phyloP scores from a whole-genome alignment of 2,113 vertebrate genomes.

The Pituophis catenifer region DNA sequence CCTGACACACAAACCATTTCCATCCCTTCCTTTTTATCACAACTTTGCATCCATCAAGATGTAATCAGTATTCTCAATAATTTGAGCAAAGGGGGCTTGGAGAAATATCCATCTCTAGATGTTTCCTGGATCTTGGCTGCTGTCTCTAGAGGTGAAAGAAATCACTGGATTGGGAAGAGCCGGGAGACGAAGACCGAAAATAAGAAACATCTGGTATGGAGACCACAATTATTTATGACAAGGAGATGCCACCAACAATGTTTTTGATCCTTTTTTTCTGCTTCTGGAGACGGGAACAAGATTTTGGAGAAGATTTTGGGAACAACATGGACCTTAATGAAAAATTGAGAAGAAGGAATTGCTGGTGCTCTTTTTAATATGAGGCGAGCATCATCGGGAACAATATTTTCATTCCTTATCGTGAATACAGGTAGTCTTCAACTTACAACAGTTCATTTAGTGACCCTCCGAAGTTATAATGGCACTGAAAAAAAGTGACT shows the following conservation, averaged over 20 bases:
- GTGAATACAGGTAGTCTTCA: background rate
- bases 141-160: background rate
- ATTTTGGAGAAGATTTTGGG: background rate
- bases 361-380: background rate
- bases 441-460: background rate
- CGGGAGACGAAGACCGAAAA: background rate
- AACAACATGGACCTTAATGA: background rate
- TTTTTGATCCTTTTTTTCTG: too few relatives aligned
- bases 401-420: background rate
- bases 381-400: background rate
- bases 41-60: background rate
- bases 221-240: background rate
- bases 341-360: background rate
- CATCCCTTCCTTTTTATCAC: background rate
- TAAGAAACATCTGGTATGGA: background rate
- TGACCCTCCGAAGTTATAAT: background rate
- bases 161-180: background rate
- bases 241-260: background rate
- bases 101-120: too few relatives aligned
- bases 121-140: background rate
- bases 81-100: background rate
- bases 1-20: background rate
- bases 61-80: background rate
- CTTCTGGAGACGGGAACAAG: background rate
- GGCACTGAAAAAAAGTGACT: background rate